Base-by-base conservation (phyloP, 2,113 vertebrate genomes). In the Leucosticte australis region DNA sequence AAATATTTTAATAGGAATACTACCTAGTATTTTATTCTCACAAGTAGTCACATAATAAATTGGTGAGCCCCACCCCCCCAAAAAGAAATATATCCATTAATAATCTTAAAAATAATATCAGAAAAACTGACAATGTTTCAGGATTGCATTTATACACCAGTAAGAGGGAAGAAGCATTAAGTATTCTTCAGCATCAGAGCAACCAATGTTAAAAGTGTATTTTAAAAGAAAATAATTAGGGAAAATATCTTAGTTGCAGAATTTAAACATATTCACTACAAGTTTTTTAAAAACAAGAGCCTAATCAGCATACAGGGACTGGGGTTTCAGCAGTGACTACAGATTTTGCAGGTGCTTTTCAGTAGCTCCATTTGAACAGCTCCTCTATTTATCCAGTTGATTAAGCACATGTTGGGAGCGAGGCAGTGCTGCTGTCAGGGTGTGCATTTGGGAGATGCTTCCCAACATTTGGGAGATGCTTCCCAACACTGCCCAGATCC, bases 291-390 rank as follows among this genome's bases (percentile, higher is more conserved):
- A 92, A 90, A 92, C 73, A 92, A 94, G 89, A 94, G 77, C 73
- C 80, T 91, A 90, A 93, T 95, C 94, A 96, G 76, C 86, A 86
- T 35, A 70, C 21, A 59, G 76, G 79, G 88, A 52, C 53, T 27
- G 15, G 73, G 68, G 73, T 69, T 90, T 95, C 82, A 87, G 96
- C 94, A 94, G 71, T 2, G 70, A 83, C 90, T 82, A 82, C 94
- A 83, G 84, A 91, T 95, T 83, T 39, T 69, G 90, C 96, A 94
- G 95, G 94, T 92, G 94, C 67, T 90, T 88, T 78, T 49, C 12
- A 60, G 87, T 23, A 57, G 92, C 75, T 92, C 75, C 47, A 17
- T 62, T 12, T n/a, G 73, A 82, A 37, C 27, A 92, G 93, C 68
- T 91, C n/a, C 83, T 65, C 81, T 31, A 3, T 69, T 80, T 49